phyloP scores from a whole-genome alignment of 2,888 invertebrate species.

The Cyclophora albipunctata region DNA sequence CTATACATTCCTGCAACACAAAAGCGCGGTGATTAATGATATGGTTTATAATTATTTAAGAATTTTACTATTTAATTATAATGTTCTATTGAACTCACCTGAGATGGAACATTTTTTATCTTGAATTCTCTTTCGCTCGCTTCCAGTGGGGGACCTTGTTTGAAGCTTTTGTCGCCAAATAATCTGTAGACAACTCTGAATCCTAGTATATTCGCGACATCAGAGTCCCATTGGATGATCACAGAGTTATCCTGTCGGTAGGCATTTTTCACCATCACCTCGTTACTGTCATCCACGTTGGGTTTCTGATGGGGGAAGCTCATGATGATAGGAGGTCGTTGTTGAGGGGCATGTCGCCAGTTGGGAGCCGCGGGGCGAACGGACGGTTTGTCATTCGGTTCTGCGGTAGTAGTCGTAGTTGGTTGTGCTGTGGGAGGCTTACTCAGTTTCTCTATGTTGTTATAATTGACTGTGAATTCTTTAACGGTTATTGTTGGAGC shows the following conservation, averaged over 20 bases:
- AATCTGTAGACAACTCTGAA: conserved; percentile 91
- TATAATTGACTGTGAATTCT: conserved; percentile 28
- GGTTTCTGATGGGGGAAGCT: conserved; percentile 80
- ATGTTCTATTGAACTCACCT: conserved; percentile 63
- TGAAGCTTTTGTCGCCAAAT: conserved; percentile 92
- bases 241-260: conserved; percentile 90
- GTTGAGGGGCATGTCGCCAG: conserved; percentile 71
- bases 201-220: conserved; percentile 89
- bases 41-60: neutral
- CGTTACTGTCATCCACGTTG: conserved; percentile 80
- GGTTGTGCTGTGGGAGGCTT: conserved; percentile 26
- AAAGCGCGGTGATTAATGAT: neutral
- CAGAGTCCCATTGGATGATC: conserved; percentile 93
- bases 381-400: conserved; percentile 43
- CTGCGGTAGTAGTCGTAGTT: conserved; percentile 45
- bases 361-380: conserved; percentile 58
- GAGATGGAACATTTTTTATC: conserved; percentile 93
- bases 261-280: conserved; percentile 90
- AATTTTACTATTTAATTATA: neutral
- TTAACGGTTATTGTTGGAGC: conserved; percentile 26
- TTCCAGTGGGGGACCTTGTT: conserved; percentile 91
- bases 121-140: conserved; percentile 93
- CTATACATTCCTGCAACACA: conserved; percentile 85
- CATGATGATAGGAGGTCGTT: conserved; percentile 82
- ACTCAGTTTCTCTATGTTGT: conserved; percentile 33